Evolutionary conservation across 2,888 invertebrate species (phyloP), one percentile per base, ranked within the genome.

Genomic region (Hyalella azteca): DNA sequence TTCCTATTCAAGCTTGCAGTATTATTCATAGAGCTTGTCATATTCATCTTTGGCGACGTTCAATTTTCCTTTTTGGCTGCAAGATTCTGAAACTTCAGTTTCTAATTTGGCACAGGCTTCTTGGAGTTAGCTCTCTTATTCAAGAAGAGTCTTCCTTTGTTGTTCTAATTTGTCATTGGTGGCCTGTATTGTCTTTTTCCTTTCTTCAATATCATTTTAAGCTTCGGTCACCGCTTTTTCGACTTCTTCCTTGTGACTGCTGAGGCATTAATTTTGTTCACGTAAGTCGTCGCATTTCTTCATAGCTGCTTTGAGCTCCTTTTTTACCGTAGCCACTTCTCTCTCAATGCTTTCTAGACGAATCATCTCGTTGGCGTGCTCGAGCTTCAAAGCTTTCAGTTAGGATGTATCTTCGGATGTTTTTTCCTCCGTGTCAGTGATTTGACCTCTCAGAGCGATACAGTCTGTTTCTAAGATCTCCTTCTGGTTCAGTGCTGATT

Each of bases 41-140:
- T 29, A 66, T 36, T 66, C 32, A 15, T 66, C 66, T 66, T 66
- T 66, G 19, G 66, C 36, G 9, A 66, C 36, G 19, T 36, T 66
- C 66, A 66, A 66, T 36, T 66, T 36, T 11, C 66, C 66, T 66
- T 66, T 66, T 36, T 66, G 26, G 19, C 36, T 29, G 19, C 66
- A 66, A 19, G 36, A 66, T 36, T 66, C 66, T n/a, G 66, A 66
- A 36, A 66, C 36, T 66, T 66, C 66, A 15, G 66, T 36, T 32
- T 66, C 66, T 36, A 66, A 19, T 36, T 36, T 66, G 7, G 22
- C 32, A 36, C 4, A 36, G 4, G 36, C 66, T 32, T 29, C 29
- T 36, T 32, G n/a, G 4, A 66, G 29, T 1, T 66, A 26, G 7
- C 7, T 26, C 19, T 54, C 54, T 26, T 26, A 19, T 19, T 66